Percentiles rank a stretch among this genome's conserved stretches.
phyloP scores from a whole-genome alignment of 2,888 invertebrate genomes.

The Rhagium mordax region DNA sequence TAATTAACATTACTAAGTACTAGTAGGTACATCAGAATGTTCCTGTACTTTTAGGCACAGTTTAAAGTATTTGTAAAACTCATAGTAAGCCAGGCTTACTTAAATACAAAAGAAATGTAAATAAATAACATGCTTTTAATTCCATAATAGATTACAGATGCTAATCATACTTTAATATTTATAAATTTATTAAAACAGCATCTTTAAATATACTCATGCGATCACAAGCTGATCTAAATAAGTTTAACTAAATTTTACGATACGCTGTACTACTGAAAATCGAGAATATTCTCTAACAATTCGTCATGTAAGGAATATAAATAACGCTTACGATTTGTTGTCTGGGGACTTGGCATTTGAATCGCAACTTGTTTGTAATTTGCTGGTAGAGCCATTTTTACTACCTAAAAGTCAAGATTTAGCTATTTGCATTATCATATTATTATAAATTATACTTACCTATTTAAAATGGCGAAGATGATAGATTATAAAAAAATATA shows the following conservation, averaged over 20 bases:
- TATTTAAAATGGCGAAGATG: neutral
- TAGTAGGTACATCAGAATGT: no score
- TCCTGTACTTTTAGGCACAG: no score
- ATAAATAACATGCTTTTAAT: conserved; percentile 55
- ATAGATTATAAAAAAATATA: neutral
- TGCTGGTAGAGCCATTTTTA: conserved; percentile 84
- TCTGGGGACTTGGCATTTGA: conserved; percentile 80
- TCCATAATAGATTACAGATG: conserved; percentile 44
- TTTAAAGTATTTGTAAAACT: conserved; percentile 36
- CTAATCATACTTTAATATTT: conserved; percentile 45
- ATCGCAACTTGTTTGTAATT: conserved; percentile 90
- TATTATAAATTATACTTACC: neutral
- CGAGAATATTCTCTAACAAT: conserved; percentile 29
- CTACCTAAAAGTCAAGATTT: neutral
- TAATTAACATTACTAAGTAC: no score
- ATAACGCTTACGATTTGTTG: conserved; percentile 79
- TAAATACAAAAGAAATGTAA: conserved; percentile 47
- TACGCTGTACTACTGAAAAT: conserved; percentile 44
- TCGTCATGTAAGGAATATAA: conserved; percentile 20
- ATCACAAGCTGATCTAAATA: conserved; percentile 60
- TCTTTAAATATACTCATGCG: conserved; percentile 60
- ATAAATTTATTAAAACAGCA: conserved; percentile 46
- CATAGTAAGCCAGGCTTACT: conserved; percentile 49
- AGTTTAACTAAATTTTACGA: conserved; percentile 46
- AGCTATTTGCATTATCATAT: neutral